These are phyloP conservation scores for Lithobius niger DNA, from an alignment of 1,140 invertebrate genomes.

Conservation along the genomic window DNA sequence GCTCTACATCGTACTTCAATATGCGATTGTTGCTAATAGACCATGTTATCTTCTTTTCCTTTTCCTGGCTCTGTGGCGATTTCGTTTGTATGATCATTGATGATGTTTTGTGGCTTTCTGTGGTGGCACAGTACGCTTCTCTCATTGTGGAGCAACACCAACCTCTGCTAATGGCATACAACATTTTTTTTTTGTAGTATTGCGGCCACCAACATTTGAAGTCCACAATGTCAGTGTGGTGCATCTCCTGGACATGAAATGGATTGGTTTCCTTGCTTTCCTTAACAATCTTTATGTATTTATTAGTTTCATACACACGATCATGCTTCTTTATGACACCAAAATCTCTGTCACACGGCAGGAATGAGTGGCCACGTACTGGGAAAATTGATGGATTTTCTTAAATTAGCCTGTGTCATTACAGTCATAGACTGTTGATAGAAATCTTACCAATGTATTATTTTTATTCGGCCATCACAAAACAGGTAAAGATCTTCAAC, in stretches of 20 bases:
- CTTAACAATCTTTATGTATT: neutral
- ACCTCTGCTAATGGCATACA: neutral
- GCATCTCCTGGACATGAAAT: neutral
- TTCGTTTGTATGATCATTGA: too few species aligned
- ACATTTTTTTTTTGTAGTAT: neutral
- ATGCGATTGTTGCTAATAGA: neutral
- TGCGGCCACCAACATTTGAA: neutral
- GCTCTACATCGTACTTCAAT: neutral
- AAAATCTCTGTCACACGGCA: slow-evolving; percentile 26
- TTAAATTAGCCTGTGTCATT: neutral
- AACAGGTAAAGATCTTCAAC: neutral
- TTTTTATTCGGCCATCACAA: neutral
- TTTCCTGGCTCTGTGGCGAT: too few species aligned
- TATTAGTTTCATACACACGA: neutral
- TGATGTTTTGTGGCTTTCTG: too few species aligned
- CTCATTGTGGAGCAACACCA: neutral
- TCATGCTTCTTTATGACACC: slow-evolving; percentile 20
- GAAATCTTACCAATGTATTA: neutral
- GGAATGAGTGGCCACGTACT: slow-evolving; percentile 24
- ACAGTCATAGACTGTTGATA: neutral
- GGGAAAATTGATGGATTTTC: slow-evolving; percentile 17
- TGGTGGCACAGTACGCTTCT: neutral
- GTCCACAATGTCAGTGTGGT: neutral
- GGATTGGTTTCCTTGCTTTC: neutral
- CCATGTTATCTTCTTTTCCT: neutral